A percentile compares a stretch with the other conserved stretches of the same genome.
Conservation (phyloP, 2,888 invertebrate genomes). For the Rhorus exstirpatorius region DNA sequence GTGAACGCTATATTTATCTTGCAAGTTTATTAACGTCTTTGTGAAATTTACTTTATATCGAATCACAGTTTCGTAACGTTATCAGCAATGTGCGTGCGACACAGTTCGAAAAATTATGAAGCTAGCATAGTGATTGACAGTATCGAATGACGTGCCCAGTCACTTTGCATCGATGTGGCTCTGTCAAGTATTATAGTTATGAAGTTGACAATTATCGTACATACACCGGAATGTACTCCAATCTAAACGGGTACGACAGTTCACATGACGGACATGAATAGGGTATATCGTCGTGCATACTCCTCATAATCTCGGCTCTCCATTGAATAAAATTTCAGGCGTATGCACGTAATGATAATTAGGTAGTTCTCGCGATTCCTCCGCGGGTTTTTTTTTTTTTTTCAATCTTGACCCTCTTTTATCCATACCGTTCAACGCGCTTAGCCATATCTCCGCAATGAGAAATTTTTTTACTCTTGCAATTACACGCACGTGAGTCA, state of each 20-base stretch:
- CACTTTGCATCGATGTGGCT: conserved; percentile 13
- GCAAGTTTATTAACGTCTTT: too few relatives aligned
- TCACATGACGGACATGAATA: conserved; percentile 11
- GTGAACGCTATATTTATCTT: too few relatives aligned
- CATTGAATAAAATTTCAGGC: conserved; percentile 51
- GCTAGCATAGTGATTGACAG: conserved; percentile 13
- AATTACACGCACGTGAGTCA: conserved; percentile 68
- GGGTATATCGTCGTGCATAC: not conserved
- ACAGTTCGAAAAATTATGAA: conserved; percentile 30
- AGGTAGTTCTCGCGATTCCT: conserved; percentile 43
- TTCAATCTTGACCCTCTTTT: conserved; percentile 67
- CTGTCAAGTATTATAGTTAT: conserved; percentile 11
- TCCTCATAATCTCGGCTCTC: conserved; percentile 39
- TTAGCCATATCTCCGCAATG: conserved; percentile 25
- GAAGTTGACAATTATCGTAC: conserved; percentile 24
- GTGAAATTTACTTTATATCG: not conserved
- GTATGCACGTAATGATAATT: conserved; percentile 43
- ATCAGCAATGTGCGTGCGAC: conserved; percentile 10
- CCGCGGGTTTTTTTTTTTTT: conserved; percentile 15
- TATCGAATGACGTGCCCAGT: not conserved
- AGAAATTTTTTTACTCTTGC: conserved; percentile 51
- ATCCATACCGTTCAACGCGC: conserved; percentile 58
- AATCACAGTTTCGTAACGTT: conserved; percentile 3
- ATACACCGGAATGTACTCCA: not conserved
- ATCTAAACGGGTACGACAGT: conserved; percentile 8